phyloP scores from a whole-genome alignment of 2,797 vertebrate species.

The Echeneis naucrates region DNA sequence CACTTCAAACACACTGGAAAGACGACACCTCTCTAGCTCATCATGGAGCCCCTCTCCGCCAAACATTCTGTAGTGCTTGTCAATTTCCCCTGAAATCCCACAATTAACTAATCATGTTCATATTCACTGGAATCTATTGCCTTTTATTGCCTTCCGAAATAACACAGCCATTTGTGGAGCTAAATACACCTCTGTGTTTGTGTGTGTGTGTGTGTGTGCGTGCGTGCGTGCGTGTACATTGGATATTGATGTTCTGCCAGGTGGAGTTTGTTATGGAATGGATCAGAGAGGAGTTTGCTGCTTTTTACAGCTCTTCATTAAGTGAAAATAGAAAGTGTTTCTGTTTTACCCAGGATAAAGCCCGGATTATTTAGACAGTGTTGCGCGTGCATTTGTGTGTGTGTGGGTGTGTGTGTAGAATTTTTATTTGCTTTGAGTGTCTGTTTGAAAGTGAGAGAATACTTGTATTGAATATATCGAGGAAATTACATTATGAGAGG shows the following conservation, averaged over 20 bases:
- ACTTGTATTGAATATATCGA: slow-evolving; percentile 14
- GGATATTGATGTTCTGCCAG: slow-evolving; percentile 74
- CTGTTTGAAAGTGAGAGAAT: slow-evolving; percentile 18
- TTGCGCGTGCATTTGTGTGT: background rate
- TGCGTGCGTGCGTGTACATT: slow-evolving; percentile 44
- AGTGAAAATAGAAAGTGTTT: slow-evolving; percentile 37
- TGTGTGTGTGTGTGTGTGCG: background rate
- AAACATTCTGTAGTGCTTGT: slow-evolving; percentile 50
- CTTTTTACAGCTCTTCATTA: slow-evolving; percentile 63
- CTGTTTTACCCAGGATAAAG: slow-evolving; percentile 21
- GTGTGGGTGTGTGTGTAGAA: slow-evolving; percentile 26
- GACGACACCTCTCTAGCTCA: slow-evolving; percentile 43
- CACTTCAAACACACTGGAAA: slow-evolving; percentile 32
- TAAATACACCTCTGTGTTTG: slow-evolving; percentile 24
- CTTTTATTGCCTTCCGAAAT: slow-evolving; percentile 61
- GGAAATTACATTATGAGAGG: slow-evolving; percentile 56
- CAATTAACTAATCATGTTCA: slow-evolving; percentile 76
- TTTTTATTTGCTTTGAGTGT: background rate
- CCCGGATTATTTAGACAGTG: slow-evolving; percentile 25
- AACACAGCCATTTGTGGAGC: slow-evolving; percentile 29
- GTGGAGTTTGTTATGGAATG: slow-evolving; percentile 64
- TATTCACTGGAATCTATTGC: slow-evolving; percentile 66
- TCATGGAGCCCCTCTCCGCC: slow-evolving; percentile 21
- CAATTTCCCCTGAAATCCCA: slow-evolving; percentile 71
- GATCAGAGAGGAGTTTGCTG: slow-evolving; percentile 56